Conservation (phyloP, 2,113 vertebrate species). For the Alligator sinensis region DNA sequence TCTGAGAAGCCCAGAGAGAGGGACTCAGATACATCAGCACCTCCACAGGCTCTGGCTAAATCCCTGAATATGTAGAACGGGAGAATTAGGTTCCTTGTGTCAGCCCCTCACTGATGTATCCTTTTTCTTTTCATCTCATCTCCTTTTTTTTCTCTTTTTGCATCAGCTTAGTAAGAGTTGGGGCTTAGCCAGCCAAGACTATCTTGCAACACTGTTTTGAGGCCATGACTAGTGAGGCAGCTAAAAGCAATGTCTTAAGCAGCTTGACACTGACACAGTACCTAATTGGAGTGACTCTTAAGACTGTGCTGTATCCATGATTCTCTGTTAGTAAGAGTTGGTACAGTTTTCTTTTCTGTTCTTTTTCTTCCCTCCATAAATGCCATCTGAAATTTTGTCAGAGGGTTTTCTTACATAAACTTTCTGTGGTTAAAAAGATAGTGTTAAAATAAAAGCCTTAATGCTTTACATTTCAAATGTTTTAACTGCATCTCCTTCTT, state of each 20-base stretch:
- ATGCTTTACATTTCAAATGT: background rate
- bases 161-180: background rate
- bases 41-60: background rate
- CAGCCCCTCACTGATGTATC: background rate
- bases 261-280: background rate
- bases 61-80: background rate
- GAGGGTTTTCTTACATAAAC: background rate
- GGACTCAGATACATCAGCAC: background rate
- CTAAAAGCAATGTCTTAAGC: background rate
- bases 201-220: background rate
- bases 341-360: fast-evolving
- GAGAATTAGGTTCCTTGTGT: background rate
- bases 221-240: background rate
- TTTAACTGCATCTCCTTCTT: background rate
- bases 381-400: fast-evolving
- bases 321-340: fast-evolving
- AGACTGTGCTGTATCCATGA: background rate
- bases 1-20: background rate
- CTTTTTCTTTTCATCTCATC: background rate
- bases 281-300: background rate
- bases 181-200: background rate
- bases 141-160: background rate
- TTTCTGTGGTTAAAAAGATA: background rate
- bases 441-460: background rate
- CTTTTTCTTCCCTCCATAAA: fast-evolving